Conservation (phyloP, 2,888 invertebrate genomes). For the Galerucella pusilla region DNA sequence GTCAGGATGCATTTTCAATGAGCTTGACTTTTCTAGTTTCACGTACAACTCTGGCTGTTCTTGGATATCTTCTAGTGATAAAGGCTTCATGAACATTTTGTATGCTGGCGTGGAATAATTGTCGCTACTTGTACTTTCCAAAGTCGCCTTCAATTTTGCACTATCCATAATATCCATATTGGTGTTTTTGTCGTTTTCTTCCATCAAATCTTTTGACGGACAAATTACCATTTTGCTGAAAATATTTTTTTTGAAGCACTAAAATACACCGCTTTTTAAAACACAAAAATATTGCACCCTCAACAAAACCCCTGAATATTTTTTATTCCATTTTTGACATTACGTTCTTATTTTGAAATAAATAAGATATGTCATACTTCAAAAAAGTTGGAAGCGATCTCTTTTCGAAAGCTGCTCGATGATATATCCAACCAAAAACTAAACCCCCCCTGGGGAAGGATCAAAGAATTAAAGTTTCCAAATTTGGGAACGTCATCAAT, state of each 20-base stretch:
- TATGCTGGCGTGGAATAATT: background rate
- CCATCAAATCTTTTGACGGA: background rate
- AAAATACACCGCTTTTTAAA: background rate
- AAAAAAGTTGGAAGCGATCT: background rate
- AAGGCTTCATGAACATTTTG: background rate
- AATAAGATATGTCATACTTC: background rate
- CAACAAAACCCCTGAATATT: background rate
- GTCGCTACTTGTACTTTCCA: background rate
- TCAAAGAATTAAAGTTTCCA: no score
- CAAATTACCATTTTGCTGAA: background rate
- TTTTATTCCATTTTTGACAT: background rate
- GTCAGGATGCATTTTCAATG: no score
- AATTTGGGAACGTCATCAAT: no score
- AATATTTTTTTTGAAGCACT: background rate
- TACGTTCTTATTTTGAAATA: background rate
- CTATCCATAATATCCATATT: background rate
- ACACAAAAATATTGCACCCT: background rate
- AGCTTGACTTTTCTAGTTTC: no score
- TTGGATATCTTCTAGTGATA: slow-evolving; percentile 4
- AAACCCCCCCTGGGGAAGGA: no score
- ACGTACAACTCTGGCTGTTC: background rate
- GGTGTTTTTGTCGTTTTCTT: background rate
- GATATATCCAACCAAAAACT: no score
- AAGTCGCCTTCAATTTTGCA: background rate
- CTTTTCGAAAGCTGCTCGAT: background rate